These are phyloP conservation scores for Heterotilapia buettikoferi DNA, from an alignment of 2,113 vertebrate species.

Conservation along the genomic window DNA sequence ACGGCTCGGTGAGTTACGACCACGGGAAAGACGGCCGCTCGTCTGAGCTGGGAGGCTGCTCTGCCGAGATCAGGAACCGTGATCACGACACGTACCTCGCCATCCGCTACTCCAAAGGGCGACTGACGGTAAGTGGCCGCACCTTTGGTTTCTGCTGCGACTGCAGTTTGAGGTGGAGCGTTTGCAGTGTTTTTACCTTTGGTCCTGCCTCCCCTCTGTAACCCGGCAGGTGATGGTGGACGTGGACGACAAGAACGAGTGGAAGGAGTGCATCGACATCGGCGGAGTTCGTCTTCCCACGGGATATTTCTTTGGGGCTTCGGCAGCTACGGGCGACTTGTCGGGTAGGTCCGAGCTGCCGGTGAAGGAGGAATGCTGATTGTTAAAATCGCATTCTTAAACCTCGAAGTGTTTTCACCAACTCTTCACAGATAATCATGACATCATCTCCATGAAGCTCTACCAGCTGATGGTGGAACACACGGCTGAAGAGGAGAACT, in stretches of 20 bases:
- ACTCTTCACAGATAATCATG: slow-evolving; percentile 85
- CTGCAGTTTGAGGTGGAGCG: not conserved
- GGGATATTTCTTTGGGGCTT: slow-evolving; percentile 94
- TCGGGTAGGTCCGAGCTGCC: slow-evolving; percentile 75
- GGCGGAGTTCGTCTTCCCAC: slow-evolving; percentile 93
- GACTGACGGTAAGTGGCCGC: slow-evolving; percentile 82
- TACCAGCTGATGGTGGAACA: slow-evolving; percentile 98
- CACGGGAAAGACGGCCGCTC: slow-evolving; percentile 91
- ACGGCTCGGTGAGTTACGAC: slow-evolving; percentile 89
- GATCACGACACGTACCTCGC: slow-evolving; percentile 95
- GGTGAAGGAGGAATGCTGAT: not conserved
- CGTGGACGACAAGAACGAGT: slow-evolving; percentile 90
- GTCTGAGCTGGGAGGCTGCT: slow-evolving; percentile 90
- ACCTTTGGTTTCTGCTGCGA: not conserved
- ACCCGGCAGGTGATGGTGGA: slow-evolving; percentile 88
- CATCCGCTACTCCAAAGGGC: slow-evolving; percentile 90
- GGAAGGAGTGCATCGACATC: slow-evolving; percentile 97
- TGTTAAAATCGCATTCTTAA: not conserved
- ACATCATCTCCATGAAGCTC: slow-evolving; percentile 97
- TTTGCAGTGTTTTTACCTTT: not conserved
- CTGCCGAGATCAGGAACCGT: slow-evolving; percentile 87
- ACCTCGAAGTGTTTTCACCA: not conserved
- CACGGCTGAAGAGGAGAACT: slow-evolving; percentile 84
- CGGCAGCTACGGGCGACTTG: slow-evolving; percentile 93
- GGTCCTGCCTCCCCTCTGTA: not conserved